phyloP scores from a whole-genome alignment of 2,113 vertebrate genomes.

The Hippocampus mohnikei region DNA sequence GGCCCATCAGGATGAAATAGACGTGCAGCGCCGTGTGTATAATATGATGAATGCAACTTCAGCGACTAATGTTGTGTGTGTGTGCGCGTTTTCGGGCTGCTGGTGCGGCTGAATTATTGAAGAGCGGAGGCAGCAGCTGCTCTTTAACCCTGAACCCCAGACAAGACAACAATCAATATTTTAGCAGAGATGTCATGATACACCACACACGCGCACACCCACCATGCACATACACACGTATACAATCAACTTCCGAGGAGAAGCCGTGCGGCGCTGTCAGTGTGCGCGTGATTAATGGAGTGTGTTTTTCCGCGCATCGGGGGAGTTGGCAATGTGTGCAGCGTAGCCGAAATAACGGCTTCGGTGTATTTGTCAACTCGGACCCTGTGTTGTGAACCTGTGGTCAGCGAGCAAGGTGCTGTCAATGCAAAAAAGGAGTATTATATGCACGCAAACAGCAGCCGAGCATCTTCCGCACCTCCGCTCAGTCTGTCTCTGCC shows the following conservation, averaged over 20 bases:
- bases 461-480: constrained; percentile 26
- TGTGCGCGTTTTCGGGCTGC: constrained; percentile 20
- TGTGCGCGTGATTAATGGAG: constrained; percentile 46
- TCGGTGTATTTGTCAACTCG: constrained; percentile 5
- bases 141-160: constrained; percentile 70
- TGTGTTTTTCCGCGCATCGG: constrained; percentile 37
- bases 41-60: constrained; percentile 29
- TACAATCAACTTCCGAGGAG: constrained; percentile 24
- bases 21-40: constrained; percentile 14
- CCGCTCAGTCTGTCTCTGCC: constrained; percentile 6
- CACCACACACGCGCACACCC: constrained; percentile 5
- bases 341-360: constrained; percentile 20
- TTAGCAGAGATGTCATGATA: constrained; percentile 57
- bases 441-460: constrained; percentile 4
- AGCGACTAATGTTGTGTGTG: constrained; percentile 49
- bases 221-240: constrained; percentile 18
- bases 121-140: constrained; percentile 52
- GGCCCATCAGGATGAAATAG: constrained; percentile 11
- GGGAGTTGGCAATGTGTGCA: constrained; percentile 31
- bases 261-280: constrained; percentile 33
- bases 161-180: constrained; percentile 73
- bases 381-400: constrained; percentile 4
- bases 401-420: constrained; percentile 1
- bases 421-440: constrained; percentile 17
- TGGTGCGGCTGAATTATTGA: constrained; percentile 69